Percentiles rank a stretch among this genome's conserved stretches.
phyloP scores from a whole-genome alignment of 2,797 vertebrate species.

The Sparidentex hasta region DNA sequence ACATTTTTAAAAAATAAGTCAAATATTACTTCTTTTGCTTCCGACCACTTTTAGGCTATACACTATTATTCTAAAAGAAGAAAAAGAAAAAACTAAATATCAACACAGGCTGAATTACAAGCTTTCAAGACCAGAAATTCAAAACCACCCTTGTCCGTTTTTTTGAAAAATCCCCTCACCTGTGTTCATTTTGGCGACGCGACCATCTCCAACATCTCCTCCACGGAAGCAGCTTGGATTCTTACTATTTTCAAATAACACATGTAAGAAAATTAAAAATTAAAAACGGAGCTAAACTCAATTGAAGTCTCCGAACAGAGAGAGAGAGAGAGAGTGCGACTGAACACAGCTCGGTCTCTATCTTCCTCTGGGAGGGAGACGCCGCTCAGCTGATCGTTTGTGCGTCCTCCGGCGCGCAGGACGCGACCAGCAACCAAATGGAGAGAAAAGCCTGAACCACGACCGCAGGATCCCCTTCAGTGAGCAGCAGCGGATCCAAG shows the following conservation, averaged over 20 bases:
- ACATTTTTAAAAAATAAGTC: too few relatives aligned
- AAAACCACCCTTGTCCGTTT: background rate
- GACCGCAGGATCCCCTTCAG: background rate
- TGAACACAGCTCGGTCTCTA: slow-evolving; percentile 34
- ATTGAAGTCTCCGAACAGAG: slow-evolving; percentile 19
- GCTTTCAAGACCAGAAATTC: background rate
- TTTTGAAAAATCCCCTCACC: slow-evolving; percentile 68
- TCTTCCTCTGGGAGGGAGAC: slow-evolving; percentile 36
- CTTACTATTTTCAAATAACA: background rate
- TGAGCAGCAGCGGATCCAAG: slow-evolving; percentile 35
- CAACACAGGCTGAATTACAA: background rate
- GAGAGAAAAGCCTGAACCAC: slow-evolving; percentile 19
- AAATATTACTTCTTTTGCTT: background rate
- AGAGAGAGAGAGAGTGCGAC: slow-evolving; percentile 2
- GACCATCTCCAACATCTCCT: slow-evolving; percentile 60
- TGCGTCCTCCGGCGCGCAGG: slow-evolving; percentile 59
- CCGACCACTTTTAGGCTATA: background rate
- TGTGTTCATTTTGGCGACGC: slow-evolving; percentile 80
- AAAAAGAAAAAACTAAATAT: background rate
- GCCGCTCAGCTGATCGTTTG: slow-evolving; percentile 70
- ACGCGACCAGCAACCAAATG: slow-evolving; percentile 75
- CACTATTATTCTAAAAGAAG: background rate
- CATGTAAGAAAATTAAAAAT: background rate
- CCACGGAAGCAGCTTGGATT: slow-evolving; percentile 26
- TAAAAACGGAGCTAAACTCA: slow-evolving; percentile 25